Evolutionary conservation across 2,888 invertebrate species (phyloP).

Genomic region (Torymus texanus): DNA sequence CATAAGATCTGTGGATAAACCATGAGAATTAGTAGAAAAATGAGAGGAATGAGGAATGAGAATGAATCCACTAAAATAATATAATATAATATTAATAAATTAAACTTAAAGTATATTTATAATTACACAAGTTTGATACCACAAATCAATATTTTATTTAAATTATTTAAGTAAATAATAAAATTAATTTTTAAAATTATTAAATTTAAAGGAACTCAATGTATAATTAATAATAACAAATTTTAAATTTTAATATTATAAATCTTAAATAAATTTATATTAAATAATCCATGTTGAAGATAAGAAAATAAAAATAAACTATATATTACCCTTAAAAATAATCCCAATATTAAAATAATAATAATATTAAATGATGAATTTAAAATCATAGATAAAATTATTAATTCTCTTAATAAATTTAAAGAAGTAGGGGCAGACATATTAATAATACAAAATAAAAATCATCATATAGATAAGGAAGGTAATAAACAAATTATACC

Average conservation of each 20-base stretch:
- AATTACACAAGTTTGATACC: constrained; percentile 80
- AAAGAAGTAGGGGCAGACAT: too few species aligned
- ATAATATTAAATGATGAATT: too few species aligned
- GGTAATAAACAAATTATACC: constrained; percentile 67
- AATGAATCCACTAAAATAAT: constrained; percentile 72
- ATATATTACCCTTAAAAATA: constrained; percentile 81
- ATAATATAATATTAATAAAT: constrained; percentile 74
- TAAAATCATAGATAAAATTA: too few species aligned
- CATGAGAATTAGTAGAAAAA: too few species aligned
- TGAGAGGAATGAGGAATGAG: too few species aligned
- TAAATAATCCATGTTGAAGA: constrained; percentile 69
- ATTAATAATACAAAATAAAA: too few species aligned
- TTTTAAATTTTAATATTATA: too few species aligned
- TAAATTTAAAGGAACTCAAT: constrained; percentile 81
- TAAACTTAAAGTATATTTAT: constrained; percentile 66
- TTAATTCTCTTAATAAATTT: too few species aligned
- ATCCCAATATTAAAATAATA: too few species aligned
- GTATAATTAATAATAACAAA: constrained; percentile 80
- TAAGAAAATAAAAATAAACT: constrained; percentile 81
- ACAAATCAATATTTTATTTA: constrained; percentile 82
- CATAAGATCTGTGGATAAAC: too few species aligned
- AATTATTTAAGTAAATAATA: constrained; percentile 77
- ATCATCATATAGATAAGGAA: too few species aligned
- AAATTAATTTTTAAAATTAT: constrained; percentile 76
- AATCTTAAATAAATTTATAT: too few species aligned